phyloP scores from a whole-genome alignment of 2,888 invertebrate genomes.

The Laothoe populi region DNA sequence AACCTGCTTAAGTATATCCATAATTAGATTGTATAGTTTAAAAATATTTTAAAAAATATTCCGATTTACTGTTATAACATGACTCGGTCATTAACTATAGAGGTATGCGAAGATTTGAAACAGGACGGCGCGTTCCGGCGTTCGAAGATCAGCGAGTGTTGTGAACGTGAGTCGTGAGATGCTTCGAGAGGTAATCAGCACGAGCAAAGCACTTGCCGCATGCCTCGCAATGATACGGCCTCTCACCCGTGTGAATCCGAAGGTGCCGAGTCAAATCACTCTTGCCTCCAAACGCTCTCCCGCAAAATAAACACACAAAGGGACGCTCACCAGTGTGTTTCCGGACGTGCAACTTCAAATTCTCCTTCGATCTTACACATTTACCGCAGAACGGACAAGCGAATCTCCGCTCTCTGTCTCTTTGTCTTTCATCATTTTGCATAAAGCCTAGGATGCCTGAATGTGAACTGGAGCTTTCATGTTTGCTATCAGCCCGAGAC shows the following conservation, averaged over 20 bases:
- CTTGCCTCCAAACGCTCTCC: conserved; percentile 94
- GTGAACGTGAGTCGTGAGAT: conserved; percentile 95
- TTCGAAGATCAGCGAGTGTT: conserved; percentile 84
- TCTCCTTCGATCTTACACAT: conserved; percentile 95
- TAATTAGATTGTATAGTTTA: conserved; percentile 74
- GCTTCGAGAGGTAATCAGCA: conserved; percentile 95
- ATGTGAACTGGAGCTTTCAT: conserved; percentile 83
- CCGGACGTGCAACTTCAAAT: conserved; percentile 93
- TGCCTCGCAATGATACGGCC: conserved; percentile 96
- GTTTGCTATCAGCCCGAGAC: conserved; percentile 76
- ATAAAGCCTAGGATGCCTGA: conserved; percentile 87
- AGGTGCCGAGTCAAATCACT: conserved; percentile 94
- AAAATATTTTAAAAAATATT: conserved; percentile 82
- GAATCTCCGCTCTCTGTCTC: conserved; percentile 90
- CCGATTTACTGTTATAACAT: conserved; percentile 73
- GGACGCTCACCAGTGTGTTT: conserved; percentile 95
- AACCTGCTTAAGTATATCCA: conserved; percentile 73
- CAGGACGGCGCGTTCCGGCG: conserved; percentile 63
- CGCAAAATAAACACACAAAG: conserved; percentile 96
- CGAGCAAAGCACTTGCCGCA: conserved; percentile 96
- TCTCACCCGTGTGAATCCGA: conserved; percentile 94
- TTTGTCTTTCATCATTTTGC: conserved; percentile 81
- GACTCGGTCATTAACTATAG: conserved; percentile 64
- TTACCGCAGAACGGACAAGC: conserved; percentile 96
- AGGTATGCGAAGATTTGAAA: conserved; percentile 54